Conservation (phyloP, 2,888 invertebrate genomes). For the Melanostoma scalare region DNA sequence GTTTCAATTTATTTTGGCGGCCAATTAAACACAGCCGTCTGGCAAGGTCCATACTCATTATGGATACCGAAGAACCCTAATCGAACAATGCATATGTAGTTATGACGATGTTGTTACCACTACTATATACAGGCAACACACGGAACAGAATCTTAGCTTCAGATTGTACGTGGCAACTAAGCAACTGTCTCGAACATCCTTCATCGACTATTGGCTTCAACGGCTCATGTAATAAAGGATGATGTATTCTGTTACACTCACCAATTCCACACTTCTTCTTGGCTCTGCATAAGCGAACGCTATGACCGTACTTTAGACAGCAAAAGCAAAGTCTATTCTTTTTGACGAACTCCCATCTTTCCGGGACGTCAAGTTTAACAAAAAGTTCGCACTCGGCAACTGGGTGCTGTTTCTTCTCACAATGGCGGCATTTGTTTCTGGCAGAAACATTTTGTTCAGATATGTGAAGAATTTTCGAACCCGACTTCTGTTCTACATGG, state of each 20-base stretch:
- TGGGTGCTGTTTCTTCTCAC: slow-evolving; percentile 36
- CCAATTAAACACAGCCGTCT: not conserved
- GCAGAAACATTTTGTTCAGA: slow-evolving; percentile 7
- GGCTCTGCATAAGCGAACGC: slow-evolving; percentile 21
- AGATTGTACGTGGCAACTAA: slow-evolving; percentile 20
- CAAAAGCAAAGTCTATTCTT: slow-evolving; percentile 38
- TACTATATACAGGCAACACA: slow-evolving; percentile 49
- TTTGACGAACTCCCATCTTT: slow-evolving; percentile 46
- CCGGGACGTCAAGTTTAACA: slow-evolving; percentile 16
- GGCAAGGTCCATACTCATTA: slow-evolving; percentile 36
- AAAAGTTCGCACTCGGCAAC: slow-evolving; percentile 32
- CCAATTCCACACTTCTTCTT: slow-evolving; percentile 39
- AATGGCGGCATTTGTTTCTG: slow-evolving; percentile 37
- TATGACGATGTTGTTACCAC: slow-evolving; percentile 16
- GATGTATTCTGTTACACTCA: slow-evolving; percentile 45
- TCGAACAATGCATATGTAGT: slow-evolving; percentile 53
- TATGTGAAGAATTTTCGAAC: slow-evolving; percentile 4
- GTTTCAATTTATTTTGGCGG: slow-evolving; percentile 43
- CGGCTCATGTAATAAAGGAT: slow-evolving; percentile 38
- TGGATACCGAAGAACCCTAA: slow-evolving; percentile 50
- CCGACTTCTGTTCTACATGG: not conserved
- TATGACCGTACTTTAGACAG: slow-evolving; percentile 41
- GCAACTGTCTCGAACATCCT: slow-evolving; percentile 6
- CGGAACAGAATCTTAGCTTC: slow-evolving; percentile 43
- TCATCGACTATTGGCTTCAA: not conserved